Percentiles rank a stretch among this genome's conserved stretches.
Conservation (phyloP, 2,113 vertebrate species). For the Mesitornis unicolor region DNA sequence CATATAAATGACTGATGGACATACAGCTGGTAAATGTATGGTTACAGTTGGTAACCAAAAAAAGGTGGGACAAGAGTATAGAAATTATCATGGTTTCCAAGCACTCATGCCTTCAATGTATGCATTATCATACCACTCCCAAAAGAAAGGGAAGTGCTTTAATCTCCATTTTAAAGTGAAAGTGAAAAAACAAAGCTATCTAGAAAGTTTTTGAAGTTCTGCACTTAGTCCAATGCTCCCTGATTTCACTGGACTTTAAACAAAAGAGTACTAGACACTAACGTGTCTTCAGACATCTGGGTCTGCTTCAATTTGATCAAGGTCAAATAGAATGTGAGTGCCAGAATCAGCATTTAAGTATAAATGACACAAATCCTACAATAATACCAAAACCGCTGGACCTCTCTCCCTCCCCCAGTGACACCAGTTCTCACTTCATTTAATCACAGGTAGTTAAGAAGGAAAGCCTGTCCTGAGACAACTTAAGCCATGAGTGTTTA, state of each 20-base stretch:
- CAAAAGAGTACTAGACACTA: neutral
- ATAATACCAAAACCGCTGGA: neutral
- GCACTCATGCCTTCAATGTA: neutral
- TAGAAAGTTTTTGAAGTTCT: neutral
- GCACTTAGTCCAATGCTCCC: neutral
- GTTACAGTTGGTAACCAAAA: neutral
- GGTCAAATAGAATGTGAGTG: neutral
- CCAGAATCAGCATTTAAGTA: neutral
- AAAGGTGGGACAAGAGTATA: neutral
- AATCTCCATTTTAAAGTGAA: neutral
- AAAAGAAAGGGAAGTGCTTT: neutral
- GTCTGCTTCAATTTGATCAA: neutral
- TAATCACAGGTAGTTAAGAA: neutral
- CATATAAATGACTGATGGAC: neutral
- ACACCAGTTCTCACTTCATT: neutral
- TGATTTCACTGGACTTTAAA: neutral
- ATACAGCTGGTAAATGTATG: neutral
- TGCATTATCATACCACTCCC: neutral
- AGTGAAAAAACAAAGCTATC: neutral
- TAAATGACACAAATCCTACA: neutral
- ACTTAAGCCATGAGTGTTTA: neutral
- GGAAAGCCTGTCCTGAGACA: neutral
- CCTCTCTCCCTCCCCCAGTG: neutral
- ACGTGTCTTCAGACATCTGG: neutral
- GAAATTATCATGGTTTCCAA: neutral